Base-by-base conservation (phyloP, 2,888 invertebrate species). In the Watsonalla binaria region DNA sequence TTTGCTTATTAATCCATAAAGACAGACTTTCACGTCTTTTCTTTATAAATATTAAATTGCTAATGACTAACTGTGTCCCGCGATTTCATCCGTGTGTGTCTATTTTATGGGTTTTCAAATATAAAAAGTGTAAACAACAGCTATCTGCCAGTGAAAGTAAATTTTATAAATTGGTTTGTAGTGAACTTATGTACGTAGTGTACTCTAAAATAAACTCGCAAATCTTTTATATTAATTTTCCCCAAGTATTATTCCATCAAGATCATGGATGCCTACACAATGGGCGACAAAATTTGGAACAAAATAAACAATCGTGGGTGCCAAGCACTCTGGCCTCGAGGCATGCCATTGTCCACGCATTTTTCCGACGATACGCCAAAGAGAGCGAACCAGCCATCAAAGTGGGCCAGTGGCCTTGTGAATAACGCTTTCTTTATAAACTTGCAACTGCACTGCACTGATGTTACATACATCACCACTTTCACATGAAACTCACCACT, bases 321-420 rank as follows among this genome's bases (percentile, higher is more conserved):
- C 57, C 48, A 45, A 39, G 50, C 49, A 46, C 60, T 57, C 52
- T 58, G 62, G 59, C 60, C 54, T 51, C 37, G 34, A 47, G 24
- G 24, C 24, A 24, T 52, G 54, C 54, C 52, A 61, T 62, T 61
- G 52, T 60, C 50, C 46, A 47, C 47, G 49, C 52, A 53, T 54
- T 58, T 64, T 58, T 51, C 61, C 52, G 45, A 55, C 50, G 46
- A 53, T 57, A 64, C 66, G 58, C 61, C 59, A 57, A 63, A 58
- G 60, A 63, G 56, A 60, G 60, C 66, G 61, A 58, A 62, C 65
- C 63, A 11, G 42, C 53, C 58, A 6, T 14, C 13, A 15, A 70
- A 72, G 68, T 69, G 59, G 70, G 60, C 55, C 63, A 55, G 54
- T 57, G 72, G 67, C 76, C 72, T 76, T 77, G 73, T 61, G 59